phyloP scores from a whole-genome alignment of 2,797 vertebrate genomes.

The Paramormyrops hopkinsi region DNA sequence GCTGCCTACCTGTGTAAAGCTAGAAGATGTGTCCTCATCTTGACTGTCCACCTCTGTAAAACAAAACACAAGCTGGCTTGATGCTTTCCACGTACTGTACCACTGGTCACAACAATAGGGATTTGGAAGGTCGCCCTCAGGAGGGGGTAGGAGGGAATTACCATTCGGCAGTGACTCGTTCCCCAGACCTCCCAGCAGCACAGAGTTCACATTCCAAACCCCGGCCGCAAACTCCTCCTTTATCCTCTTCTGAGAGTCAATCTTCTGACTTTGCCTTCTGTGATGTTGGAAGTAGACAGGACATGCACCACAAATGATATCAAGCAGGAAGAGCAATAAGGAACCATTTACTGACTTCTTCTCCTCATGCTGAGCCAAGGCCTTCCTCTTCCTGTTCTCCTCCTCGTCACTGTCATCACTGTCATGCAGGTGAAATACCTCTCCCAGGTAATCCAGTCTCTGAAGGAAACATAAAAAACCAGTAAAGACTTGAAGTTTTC shows the following conservation, averaged over 20 bases:
- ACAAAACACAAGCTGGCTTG: slow-evolving; percentile 8
- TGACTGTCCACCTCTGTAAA: slow-evolving; percentile 31
- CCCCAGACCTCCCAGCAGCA: slow-evolving; percentile 43
- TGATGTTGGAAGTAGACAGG: neutral
- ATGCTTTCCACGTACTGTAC: neutral
- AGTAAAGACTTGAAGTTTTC: neutral
- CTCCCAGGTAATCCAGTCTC: slow-evolving; percentile 58
- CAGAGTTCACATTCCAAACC: slow-evolving; percentile 53
- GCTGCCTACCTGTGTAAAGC: slow-evolving; percentile 20
- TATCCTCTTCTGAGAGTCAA: slow-evolving; percentile 33
- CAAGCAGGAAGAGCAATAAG: neutral
- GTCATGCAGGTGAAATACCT: slow-evolving; percentile 56
- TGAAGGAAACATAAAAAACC: slow-evolving; percentile 24
- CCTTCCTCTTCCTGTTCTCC: slow-evolving; percentile 37
- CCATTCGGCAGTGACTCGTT: slow-evolving; percentile 39
- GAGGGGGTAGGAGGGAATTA: slow-evolving; percentile 22
- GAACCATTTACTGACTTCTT: slow-evolving; percentile 24
- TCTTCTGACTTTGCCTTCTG: slow-evolving; percentile 39
- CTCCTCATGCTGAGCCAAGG: slow-evolving; percentile 21
- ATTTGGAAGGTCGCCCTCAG: neutral
- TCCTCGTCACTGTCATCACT: slow-evolving; percentile 37
- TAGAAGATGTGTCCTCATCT: slow-evolving; percentile 21
- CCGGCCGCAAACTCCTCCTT: slow-evolving; percentile 49
- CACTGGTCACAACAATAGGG: neutral
- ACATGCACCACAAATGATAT: neutral